Percentiles rank a stretch among this genome's conserved stretches.
phyloP scores from a whole-genome alignment of 1,140 invertebrate genomes.

The Drosophila miranda region DNA sequence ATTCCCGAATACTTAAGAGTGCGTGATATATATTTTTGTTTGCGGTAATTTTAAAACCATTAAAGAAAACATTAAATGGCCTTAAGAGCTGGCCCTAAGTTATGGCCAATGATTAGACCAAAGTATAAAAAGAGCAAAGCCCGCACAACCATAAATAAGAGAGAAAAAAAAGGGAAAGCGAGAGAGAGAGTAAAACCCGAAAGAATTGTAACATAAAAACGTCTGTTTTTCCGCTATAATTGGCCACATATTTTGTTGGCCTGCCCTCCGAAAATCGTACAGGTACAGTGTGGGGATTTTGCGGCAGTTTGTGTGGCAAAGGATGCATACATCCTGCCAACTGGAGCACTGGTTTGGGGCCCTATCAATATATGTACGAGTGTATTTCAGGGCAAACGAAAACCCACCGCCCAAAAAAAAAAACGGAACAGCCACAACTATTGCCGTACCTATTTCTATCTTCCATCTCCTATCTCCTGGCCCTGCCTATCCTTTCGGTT shows the following conservation, averaged over 20 bases:
- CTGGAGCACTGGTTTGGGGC: slow-evolving; percentile 26
- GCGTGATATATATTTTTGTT: slow-evolving; percentile 25
- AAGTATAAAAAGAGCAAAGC: slow-evolving; percentile 16
- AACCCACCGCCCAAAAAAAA: slow-evolving; percentile 12
- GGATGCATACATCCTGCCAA: slow-evolving; percentile 36
- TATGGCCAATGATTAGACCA: slow-evolving; percentile 64
- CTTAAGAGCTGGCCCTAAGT: slow-evolving; percentile 34
- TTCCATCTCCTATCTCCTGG: too few relatives aligned
- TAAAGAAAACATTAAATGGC: slow-evolving; percentile 10
- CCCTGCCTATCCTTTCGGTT: too few relatives aligned
- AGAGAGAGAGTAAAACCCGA: slow-evolving; percentile 9
- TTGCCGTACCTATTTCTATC: background rate
- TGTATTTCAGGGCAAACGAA: slow-evolving; percentile 20
- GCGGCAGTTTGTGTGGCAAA: slow-evolving; percentile 4
- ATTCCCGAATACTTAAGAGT: background rate
- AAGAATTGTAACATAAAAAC: slow-evolving; percentile 70
- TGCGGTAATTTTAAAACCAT: slow-evolving; percentile 31
- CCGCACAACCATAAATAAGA: slow-evolving; percentile 68
- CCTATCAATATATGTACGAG: slow-evolving; percentile 40
- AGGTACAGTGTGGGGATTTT: slow-evolving; percentile 42
- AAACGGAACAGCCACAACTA: slow-evolving; percentile 22
- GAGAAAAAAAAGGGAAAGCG: slow-evolving; percentile 28
- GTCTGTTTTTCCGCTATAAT: slow-evolving; percentile 77
- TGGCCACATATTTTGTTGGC: slow-evolving; percentile 77
- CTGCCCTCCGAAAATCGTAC: slow-evolving; percentile 31